Conservation (phyloP, 2,797 vertebrate species). For the Hafferia zeledoni region DNA sequence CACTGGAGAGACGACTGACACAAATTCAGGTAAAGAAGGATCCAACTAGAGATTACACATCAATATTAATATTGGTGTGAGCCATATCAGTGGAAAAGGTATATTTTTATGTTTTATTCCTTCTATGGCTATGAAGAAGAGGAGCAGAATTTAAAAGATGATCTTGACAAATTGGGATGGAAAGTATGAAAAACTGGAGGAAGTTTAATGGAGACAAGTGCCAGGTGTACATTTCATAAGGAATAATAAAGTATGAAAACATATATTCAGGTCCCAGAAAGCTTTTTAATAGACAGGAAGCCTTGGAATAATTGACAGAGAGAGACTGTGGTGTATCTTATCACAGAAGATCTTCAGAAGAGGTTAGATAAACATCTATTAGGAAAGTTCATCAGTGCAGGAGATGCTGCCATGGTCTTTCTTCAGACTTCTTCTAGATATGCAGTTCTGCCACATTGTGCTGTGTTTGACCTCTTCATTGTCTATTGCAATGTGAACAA, state of each 20-base stretch:
- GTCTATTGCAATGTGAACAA: not conserved
- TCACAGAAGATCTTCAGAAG: not conserved
- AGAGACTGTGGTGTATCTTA: not conserved
- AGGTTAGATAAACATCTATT: not conserved
- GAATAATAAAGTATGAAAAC: not conserved
- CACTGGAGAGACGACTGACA: conserved; percentile 85
- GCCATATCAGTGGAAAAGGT: not conserved
- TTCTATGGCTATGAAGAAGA: not conserved
- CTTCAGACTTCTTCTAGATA: not conserved
- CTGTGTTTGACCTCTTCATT: not conserved
- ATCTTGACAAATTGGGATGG: not conserved
- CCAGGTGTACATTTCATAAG: not conserved
- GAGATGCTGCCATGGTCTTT: not conserved
- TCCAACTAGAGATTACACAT: not conserved
- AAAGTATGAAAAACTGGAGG: not conserved
- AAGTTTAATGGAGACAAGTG: not conserved
- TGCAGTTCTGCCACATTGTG: not conserved
- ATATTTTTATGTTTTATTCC: not conserved
- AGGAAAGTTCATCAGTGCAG: not conserved
- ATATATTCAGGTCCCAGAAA: not conserved
- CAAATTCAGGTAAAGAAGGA: conserved; percentile 87
- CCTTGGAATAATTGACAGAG: not conserved
- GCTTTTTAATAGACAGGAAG: not conserved
- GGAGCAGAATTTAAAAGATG: not conserved
- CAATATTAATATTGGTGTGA: not conserved